These are phyloP conservation scores for Catalaphyllia jardinei DNA, from an alignment of 64 coral and sea anemone genomes.

Conservation along the genomic window DNA sequence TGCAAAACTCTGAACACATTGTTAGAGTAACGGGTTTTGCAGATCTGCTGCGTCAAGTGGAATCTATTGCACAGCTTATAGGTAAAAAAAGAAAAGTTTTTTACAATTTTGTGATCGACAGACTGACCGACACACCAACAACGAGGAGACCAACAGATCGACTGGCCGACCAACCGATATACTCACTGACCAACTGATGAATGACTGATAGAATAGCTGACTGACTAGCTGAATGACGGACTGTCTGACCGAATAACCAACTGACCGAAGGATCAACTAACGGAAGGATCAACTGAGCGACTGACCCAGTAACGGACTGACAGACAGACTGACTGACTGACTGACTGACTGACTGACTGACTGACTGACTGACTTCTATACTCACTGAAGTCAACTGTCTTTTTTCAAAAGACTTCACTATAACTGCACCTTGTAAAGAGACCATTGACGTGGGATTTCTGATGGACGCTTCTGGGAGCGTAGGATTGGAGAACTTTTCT, in stretches of 20 bases:
- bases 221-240: not conserved
- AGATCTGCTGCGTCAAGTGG: conserved; percentile 58
- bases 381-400: not conserved
- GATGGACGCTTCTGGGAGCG: conserved; percentile 81
- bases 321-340: not conserved
- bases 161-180: not conserved
- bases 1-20: conserved; percentile 60
- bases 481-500: conserved; percentile 62
- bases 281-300: too few species aligned
- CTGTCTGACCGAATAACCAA: too few species aligned
- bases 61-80: conserved; percentile 59
- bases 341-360: not conserved
- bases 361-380: too few species aligned
- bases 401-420: conserved; percentile 54
- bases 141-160: not conserved
- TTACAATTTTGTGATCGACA: too few species aligned
- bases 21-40: conserved; percentile 57
- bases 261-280: too few species aligned
- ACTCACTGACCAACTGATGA: not conserved
- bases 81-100: conserved; percentile 15
- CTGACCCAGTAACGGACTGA: too few species aligned
- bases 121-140: not conserved
- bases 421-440: conserved; percentile 58
- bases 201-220: too few species aligned
- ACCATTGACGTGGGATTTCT: conserved; percentile 83